phyloP scores from a whole-genome alignment of 1,140 invertebrate species.

The Neodiprion virginianus region DNA sequence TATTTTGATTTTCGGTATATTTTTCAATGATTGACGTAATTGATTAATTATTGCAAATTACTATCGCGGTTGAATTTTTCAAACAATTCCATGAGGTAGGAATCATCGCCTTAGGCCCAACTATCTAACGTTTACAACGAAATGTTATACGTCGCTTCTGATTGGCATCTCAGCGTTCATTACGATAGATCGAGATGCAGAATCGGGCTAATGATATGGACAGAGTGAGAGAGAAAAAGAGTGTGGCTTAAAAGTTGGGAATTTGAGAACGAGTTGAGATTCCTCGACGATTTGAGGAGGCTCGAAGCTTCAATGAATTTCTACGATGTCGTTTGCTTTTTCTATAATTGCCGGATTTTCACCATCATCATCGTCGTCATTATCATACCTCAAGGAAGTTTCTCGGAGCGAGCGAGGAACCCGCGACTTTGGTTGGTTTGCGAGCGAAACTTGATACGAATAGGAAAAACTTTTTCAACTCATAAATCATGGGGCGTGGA shows the following conservation, averaged over 20 bases:
- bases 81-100: too few species aligned
- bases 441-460: constrained; percentile 12
- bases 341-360: constrained; percentile 48
- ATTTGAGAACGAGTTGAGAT: neutral
- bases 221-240: neutral
- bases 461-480: constrained; percentile 45
- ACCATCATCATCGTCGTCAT: neutral
- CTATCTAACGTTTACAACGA: too few species aligned
- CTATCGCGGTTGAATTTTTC: too few species aligned
- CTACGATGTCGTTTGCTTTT: constrained; percentile 45
- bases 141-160: too few species aligned
- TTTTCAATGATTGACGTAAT: too few species aligned
- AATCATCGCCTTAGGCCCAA: too few species aligned
- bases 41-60: too few species aligned
- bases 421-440: too few species aligned
- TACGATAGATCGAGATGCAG: neutral
- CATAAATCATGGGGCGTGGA: constrained; percentile 40
- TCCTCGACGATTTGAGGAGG: neutral
- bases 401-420: too few species aligned
- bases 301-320: constrained; percentile 35
- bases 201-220: neutral
- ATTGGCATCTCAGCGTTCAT: neutral
- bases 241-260: neutral
- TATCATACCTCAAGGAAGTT: too few species aligned
- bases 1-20: too few species aligned